Conservation (phyloP, 2,113 vertebrate genomes). For the Carassius gibelio region DNA sequence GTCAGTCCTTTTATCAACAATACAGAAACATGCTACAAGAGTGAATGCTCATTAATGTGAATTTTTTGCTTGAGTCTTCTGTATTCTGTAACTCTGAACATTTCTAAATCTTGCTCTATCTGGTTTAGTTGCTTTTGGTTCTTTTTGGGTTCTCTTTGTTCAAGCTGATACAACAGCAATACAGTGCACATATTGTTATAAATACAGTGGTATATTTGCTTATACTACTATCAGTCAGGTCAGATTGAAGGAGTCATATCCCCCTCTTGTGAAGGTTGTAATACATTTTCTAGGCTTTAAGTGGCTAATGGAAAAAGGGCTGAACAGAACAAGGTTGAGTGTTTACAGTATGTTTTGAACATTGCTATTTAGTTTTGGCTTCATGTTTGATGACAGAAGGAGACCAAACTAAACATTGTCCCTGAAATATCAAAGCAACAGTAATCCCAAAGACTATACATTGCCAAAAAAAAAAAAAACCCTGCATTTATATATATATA, state of each 20-base stretch:
- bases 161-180: background rate
- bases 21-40: background rate
- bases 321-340: constrained; percentile 12
- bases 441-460: background rate
- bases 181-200: background rate
- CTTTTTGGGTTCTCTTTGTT: background rate
- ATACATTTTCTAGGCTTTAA: constrained; percentile 8
- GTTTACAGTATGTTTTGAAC: background rate
- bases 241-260: background rate
- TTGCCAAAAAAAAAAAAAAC: background rate
- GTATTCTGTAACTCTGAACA: background rate
- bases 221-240: background rate
- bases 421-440: background rate
- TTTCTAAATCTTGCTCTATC: background rate
- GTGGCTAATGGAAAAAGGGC: background rate
- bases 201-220: background rate
- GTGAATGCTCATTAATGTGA: constrained; percentile 29
- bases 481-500: no score
- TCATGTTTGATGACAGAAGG: constrained; percentile 26
- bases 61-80: background rate
- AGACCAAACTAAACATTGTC: background rate
- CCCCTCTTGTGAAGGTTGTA: background rate
- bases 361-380: constrained; percentile 11
- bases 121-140: background rate
- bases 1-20: constrained; percentile 20